Base-by-base conservation (phyloP, 2,113 vertebrate species). In the Gambusia affinis region DNA sequence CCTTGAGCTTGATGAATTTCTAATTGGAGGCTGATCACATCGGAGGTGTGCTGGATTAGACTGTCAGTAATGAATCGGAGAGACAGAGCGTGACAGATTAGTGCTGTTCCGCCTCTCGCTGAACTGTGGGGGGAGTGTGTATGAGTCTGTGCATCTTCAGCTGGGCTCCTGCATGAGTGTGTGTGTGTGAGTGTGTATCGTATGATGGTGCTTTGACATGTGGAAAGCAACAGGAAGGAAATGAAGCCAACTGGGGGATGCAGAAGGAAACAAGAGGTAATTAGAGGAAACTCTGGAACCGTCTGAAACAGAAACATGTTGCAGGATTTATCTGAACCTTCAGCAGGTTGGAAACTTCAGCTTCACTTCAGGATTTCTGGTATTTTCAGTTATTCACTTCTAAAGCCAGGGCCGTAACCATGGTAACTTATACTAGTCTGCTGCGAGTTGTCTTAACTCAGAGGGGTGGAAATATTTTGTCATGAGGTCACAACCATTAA, bases 1-100 rank as follows among this genome's bases (percentile, higher is more conserved):
- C 86, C 86, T 89, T 85, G 85, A 75, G 82, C 86, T 88, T 92
- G 90, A 92, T 93, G 86, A 87, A 84, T 90, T 92, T 92, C 86
- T 93, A 92, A 93, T 93, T 93, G 89, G 89, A 91, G 86, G 88
- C 81, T 93, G 89, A 92, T 92, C 92, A 88, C 89, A 90, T 88
- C 79, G 44, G 87, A 90, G 92, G 88, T 89, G 87, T 77, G 89
- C 87, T 85, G 91, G 89, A 92, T 91, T 91, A 91, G 87, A 83
- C 87, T 85, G 89, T 79, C 60, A 22, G 79, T 88, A 93, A 91
- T 91, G 88, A 92, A 90, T 91, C 84, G 70, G 84, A 68, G 86
- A 89, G 85, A 90, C 76, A 47, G 84, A 86, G 88, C 81, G 63
- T 89, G 86, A 88, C 88, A 87, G 88, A 93, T 92, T 89, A 90